A percentile compares a stretch with the other conserved stretches of the same genome.
Conservation (phyloP, 2,888 invertebrate genomes). For the Catocala nupta region DNA sequence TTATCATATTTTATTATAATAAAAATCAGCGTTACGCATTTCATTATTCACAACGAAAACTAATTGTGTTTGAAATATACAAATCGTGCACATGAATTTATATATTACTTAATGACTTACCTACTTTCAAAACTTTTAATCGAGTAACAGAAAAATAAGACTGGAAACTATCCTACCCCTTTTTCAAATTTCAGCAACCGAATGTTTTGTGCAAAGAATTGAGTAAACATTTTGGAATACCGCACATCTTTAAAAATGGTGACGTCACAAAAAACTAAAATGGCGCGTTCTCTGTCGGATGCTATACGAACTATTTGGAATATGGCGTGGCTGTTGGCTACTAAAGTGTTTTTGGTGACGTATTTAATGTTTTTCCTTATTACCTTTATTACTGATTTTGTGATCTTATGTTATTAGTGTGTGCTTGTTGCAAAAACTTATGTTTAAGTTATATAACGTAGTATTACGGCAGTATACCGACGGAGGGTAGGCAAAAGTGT, state of each 20-base stretch:
- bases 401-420: background rate
- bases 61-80: no score
- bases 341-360: conserved; percentile 80
- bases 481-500: no score
- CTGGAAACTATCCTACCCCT: conserved; percentile 6
- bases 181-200: conserved; percentile 13
- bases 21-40: no score
- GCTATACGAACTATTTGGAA: conserved; percentile 75
- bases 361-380: conserved; percentile 24
- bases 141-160: background rate
- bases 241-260: conserved; percentile 25
- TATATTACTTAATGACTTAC: no score
- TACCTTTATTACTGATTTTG: background rate
- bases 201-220: conserved; percentile 9
- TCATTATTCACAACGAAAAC: no score
- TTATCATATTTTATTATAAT: no score
- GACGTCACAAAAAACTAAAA: conserved; percentile 51
- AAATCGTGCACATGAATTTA: no score
- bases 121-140: background rate
- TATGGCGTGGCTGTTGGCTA: conserved; percentile 78
- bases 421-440: no score
- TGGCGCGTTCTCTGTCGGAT: conserved; percentile 67
- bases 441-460: no score
- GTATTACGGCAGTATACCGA: no score
- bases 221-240: conserved; percentile 6